A percentile compares a stretch with the other conserved stretches of the same genome.
Evolutionary conservation across 1,140 invertebrate genomes (phyloP).

Genomic region (Pomacea maculata): DNA sequence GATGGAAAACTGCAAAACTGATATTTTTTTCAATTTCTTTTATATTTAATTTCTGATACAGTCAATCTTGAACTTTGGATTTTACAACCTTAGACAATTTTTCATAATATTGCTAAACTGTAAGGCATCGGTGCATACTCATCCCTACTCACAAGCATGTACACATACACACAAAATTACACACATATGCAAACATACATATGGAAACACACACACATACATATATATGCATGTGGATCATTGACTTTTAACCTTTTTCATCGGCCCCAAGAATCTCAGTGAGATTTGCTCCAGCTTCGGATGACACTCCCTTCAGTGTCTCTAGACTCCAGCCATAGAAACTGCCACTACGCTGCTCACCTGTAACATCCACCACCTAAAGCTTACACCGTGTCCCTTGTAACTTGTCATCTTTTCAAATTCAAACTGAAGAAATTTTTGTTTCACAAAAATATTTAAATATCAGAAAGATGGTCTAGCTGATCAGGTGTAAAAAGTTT

Average conservation of each 20-base stretch:
- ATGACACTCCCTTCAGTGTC: conserved; percentile 55
- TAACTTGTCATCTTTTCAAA: background rate
- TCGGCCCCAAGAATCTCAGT: conserved; percentile 29
- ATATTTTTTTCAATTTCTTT: too few species aligned
- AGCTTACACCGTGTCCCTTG: too few species aligned
- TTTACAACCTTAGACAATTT: too few species aligned
- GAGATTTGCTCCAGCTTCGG: conserved; percentile 56
- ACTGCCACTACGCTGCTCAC: conserved; percentile 44
- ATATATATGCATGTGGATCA: background rate
- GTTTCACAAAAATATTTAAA: too few species aligned
- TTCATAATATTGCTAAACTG: too few species aligned
- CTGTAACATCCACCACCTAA: conserved; percentile 18
- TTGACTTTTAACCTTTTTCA: background rate
- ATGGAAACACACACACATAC: background rate
- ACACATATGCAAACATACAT: background rate
- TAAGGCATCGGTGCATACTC: background rate
- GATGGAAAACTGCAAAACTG: too few species aligned
- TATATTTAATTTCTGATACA: too few species aligned
- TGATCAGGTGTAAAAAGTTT: too few species aligned
- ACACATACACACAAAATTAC: background rate
- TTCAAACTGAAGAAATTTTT: too few species aligned
- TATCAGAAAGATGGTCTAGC: too few species aligned
- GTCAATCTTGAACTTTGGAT: too few species aligned
- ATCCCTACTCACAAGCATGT: background rate
- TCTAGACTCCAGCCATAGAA: conserved; percentile 60